Evolutionary conservation across 1,140 invertebrate genomes (phyloP).

Genomic region (Acyrthosiphon pisum): DNA sequence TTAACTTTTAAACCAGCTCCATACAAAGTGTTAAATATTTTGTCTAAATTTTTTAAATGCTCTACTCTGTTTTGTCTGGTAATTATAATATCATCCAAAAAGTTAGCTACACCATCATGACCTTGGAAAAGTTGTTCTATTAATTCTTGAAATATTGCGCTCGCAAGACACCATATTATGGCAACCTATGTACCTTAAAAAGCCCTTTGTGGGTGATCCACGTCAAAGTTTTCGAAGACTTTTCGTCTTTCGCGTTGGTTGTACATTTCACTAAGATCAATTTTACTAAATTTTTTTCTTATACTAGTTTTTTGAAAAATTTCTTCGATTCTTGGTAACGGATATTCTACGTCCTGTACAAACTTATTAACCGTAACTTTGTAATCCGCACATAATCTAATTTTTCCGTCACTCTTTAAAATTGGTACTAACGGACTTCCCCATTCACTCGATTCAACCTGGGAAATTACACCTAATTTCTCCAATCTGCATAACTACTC

Average conservation of each 20-base stretch:
- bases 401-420: not conserved
- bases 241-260: not conserved
- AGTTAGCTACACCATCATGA: no score
- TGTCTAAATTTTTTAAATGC: no score
- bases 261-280: not conserved
- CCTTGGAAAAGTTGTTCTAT: not conserved
- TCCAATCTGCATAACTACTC: not conserved
- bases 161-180: not conserved
- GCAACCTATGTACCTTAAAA: not conserved
- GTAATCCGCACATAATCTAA: not conserved
- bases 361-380: slow-evolving; percentile 15
- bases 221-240: not conserved
- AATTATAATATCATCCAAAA: no score
- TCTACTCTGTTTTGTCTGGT: no score
- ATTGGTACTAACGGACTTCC: slow-evolving; percentile 9
- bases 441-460: not conserved
- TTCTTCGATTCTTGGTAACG: not conserved
- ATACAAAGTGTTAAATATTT: no score
- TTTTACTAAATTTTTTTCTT: not conserved
- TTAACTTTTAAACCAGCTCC: no score
- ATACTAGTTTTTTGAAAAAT: not conserved
- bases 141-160: slow-evolving; percentile 52
- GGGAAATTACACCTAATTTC: not conserved
- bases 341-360: not conserved
- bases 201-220: not conserved